Conservation (phyloP, 2,113 vertebrate species). For the Anser brachyrhynchus region DNA sequence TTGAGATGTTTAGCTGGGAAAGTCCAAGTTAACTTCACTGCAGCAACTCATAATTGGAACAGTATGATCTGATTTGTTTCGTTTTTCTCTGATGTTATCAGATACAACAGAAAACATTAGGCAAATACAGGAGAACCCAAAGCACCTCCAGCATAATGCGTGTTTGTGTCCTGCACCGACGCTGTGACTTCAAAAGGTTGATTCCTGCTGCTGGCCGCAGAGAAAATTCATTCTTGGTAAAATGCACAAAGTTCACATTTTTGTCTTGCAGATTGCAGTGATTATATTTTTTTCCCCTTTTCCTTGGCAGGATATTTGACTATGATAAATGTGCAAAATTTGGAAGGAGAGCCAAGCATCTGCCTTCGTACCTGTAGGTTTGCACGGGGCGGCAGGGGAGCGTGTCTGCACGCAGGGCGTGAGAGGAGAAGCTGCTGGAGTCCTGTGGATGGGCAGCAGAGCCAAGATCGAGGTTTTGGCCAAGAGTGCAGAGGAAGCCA, state of each 20-base stretch:
- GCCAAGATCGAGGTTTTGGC: rapidly evolving
- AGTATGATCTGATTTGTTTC: background rate
- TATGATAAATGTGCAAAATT: background rate
- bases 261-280: background rate
- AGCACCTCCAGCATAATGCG: background rate
- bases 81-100: slow-evolving; percentile 12
- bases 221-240: background rate
- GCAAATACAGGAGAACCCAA: slow-evolving; percentile 18
- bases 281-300: background rate
- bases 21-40: background rate
- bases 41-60: background rate
- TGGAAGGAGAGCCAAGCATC: background rate
- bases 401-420: rapidly evolving
- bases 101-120: background rate
- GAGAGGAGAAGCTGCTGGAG: background rate
- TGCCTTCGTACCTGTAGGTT: background rate
- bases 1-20: background rate
- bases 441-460: background rate
- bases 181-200: rapidly evolving
- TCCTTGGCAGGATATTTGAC: background rate
- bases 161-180: background rate
- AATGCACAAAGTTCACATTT: rapidly evolving
- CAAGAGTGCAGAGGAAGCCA: background rate
- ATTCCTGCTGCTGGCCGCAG: background rate
- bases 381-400: background rate